phyloP scores from a whole-genome alignment of 2,888 invertebrate species.

The Dorcus hopei region DNA sequence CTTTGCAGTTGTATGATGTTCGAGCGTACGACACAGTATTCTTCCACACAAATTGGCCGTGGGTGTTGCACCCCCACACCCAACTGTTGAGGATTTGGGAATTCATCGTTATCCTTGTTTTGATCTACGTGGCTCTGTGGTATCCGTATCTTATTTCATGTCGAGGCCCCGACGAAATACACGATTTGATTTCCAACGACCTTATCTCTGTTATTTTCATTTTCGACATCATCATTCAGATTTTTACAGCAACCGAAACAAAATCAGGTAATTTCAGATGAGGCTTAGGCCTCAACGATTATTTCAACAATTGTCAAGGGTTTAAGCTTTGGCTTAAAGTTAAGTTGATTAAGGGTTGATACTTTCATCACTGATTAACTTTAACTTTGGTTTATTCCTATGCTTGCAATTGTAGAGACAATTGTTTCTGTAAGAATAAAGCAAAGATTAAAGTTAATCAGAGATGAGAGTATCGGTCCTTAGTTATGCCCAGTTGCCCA shows the following conservation, averaged over 20 bases:
- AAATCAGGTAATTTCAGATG: conserved; percentile 8
- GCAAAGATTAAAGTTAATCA: no score
- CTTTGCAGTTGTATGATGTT: conserved; percentile 9
- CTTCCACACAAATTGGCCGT: conserved; percentile 7
- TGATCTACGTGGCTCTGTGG: conserved; percentile 3
- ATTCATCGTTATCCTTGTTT: not conserved
- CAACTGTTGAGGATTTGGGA: conserved; percentile 9
- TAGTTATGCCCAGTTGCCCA: no score
- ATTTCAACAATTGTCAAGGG: no score
- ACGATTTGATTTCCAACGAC: not conserved
- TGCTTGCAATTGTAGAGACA: no score
- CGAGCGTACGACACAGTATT: conserved; percentile 15
- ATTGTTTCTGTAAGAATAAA: no score
- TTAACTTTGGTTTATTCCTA: no score
- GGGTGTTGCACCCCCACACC: conserved; percentile 11
- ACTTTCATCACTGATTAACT: no score
- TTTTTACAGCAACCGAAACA: conserved; percentile 10
- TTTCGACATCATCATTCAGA: conserved; percentile 8
- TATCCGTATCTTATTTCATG: conserved; percentile 11
- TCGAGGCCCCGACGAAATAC: not conserved
- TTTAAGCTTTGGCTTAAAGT: no score
- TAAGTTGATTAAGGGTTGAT: no score
- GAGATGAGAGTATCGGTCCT: no score
- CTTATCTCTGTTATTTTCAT: conserved; percentile 2
- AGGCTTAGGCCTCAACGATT: not conserved